Percentiles rank a stretch among this genome's conserved stretches.
These are phyloP conservation scores for Myotis daubentonii DNA, from an alignment of 2,797 vertebrate genomes.

Conservation along the genomic window DNA sequence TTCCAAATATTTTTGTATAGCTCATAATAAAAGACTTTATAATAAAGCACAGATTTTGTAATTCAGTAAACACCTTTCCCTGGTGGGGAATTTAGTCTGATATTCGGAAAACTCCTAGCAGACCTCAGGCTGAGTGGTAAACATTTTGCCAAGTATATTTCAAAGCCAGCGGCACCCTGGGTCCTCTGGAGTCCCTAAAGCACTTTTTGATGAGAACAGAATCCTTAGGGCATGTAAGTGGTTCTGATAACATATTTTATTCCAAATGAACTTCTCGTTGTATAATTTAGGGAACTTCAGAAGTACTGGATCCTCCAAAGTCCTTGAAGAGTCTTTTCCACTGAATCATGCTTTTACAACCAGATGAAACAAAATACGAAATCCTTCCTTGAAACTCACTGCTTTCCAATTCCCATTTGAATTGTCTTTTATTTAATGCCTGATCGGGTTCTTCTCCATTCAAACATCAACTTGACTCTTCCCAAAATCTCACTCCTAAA, in stretches of 20 bases:
- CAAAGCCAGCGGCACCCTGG: not conserved
- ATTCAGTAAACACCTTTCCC: not conserved
- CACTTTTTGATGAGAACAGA: constrained; percentile 33
- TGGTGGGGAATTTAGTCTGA: not conserved
- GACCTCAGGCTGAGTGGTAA: not conserved
- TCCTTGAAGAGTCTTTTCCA: not conserved
- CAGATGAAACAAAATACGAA: constrained; percentile 15
- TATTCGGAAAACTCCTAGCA: not conserved
- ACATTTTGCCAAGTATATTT: constrained; percentile 51
- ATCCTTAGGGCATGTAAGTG: not conserved
- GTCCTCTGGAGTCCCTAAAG: constrained; percentile 7
- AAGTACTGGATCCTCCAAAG: not conserved
- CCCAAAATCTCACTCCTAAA: not conserved
- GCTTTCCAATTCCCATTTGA: not conserved
- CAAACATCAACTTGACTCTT: not conserved
- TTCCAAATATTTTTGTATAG: not conserved
- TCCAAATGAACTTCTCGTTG: constrained; percentile 39
- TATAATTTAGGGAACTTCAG: not conserved
- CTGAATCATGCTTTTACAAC: not conserved
- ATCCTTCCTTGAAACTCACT: not conserved
- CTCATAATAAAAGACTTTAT: not conserved
- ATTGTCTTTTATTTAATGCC: not conserved
- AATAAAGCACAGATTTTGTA: not conserved
- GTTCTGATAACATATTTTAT: constrained; percentile 24
- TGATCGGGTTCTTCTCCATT: not conserved